Conservation (phyloP, 2,113 vertebrate species). For the Indicator maculatus region DNA sequence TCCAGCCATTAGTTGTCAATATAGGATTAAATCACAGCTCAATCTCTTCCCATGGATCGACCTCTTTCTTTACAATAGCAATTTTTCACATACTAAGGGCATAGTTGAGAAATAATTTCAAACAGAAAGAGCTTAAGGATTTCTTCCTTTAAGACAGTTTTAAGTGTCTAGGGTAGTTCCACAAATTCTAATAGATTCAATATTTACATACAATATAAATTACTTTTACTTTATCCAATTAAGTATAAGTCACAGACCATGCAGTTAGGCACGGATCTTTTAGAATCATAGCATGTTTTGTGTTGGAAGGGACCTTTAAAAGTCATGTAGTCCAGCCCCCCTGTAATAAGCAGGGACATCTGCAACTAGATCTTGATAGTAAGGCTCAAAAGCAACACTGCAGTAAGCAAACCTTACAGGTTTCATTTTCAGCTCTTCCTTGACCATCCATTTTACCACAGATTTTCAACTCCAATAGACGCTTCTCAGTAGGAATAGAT, state of each 20-base stretch:
- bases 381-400: neutral
- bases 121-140: neutral
- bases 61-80: neutral
- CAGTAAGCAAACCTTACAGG: neutral
- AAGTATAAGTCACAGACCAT: neutral
- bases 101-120: neutral
- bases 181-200: neutral
- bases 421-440: neutral
- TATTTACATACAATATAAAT: neutral
- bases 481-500: conserved; percentile 1
- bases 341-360: neutral
- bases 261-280: neutral
- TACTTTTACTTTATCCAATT: neutral
- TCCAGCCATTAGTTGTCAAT: neutral
- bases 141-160: neutral
- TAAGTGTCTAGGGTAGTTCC: neutral
- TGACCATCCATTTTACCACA: neutral
- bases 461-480: neutral
- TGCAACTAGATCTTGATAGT: neutral
- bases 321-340: neutral
- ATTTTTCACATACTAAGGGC: neutral
- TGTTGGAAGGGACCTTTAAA: neutral
- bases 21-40: neutral
- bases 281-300: neutral
- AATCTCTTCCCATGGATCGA: neutral